Base-by-base conservation (phyloP, 2,888 invertebrate genomes). In the Andrena flavipes region DNA sequence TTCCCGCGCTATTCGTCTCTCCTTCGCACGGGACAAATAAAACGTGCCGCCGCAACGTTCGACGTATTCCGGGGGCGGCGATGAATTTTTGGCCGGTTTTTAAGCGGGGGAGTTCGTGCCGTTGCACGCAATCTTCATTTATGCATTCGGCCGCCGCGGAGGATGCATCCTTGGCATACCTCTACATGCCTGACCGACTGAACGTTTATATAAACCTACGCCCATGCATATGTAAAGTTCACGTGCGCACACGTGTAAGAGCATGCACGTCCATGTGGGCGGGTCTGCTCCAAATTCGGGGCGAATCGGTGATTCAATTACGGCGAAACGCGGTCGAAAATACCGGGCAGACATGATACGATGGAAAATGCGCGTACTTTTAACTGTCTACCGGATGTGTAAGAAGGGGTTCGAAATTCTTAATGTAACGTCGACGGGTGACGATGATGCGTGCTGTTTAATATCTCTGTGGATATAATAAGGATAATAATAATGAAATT, bases 261-360 rank as follows among this genome's bases (percentile, higher is more conserved):
- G 10, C 51, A 10, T 8, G 33, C 67, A 42, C 30, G 49, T 23
- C 68, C 20, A 23, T 13, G 70, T 35, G 48, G 42, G 30, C 51
- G 67, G 68, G 10, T 16, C 51, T 67, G 78, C 62, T 49, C 71
- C 49, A 67, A 82, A 82, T 76, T 82, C 63, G 42, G 82, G 65
- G 63, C 81, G 67, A 80, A 77, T 74, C 74, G 73, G 73, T 82
- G 77, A 82, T 77, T 76, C 76, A 77, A 82, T 83, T 83, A 83
- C 70, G 48, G 10, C 26, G 73, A 77, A 77, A 83, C 51, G 67
- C 7, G 67, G 54, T 29, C 56, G 74, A 71, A 74, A 73, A 76
- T 65, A 72, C 51, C 29, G 35, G 48, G 0, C 35, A 62, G 54
- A 60, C 56, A 35, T 51, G 80, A 65, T 80, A 75, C 60, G 68